phyloP scores from a whole-genome alignment of 2,888 invertebrate species.

The Chymomyza amoena region DNA sequence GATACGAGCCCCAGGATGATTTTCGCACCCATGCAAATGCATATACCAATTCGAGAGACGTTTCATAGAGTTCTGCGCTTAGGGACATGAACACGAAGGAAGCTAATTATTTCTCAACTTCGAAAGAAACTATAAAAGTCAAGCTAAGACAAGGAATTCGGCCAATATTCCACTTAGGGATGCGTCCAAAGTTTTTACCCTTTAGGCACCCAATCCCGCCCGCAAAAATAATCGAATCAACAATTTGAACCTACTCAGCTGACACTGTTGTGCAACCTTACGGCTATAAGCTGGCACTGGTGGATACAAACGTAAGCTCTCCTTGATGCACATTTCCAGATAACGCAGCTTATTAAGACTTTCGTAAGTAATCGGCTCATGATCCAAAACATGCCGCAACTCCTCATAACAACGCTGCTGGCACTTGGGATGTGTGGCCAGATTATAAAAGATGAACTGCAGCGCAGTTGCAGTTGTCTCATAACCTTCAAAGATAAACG shows the following conservation, averaged over 20 bases:
- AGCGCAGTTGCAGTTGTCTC: conserved; percentile 36
- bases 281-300: conserved; percentile 27
- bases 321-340: conserved; percentile 43
- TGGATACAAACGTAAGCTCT: conserved; percentile 36
- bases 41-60: too few relatives aligned
- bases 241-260: conserved; percentile 1
- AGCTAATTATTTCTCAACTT: too few relatives aligned
- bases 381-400: conserved; percentile 14
- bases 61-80: too few relatives aligned
- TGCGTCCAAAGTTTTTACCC: too few relatives aligned
- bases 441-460: conserved; percentile 23
- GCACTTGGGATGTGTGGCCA: conserved; percentile 28
- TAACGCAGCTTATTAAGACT: conserved; percentile 30
- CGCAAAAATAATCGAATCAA: too few relatives aligned
- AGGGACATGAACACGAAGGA: too few relatives aligned
- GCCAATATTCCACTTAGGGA: too few relatives aligned
- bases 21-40: too few relatives aligned
- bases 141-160: too few relatives aligned
- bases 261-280: conserved; percentile 4
- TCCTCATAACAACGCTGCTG: conserved; percentile 33
- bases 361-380: conserved; percentile 7
- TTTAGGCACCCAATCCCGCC: too few relatives aligned
- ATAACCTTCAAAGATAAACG: conserved; percentile 22
- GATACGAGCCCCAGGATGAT: too few relatives aligned
- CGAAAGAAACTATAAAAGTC: too few relatives aligned